phyloP scores from a whole-genome alignment of 2,888 invertebrate species.

The Vandiemenella viatica region DNA sequence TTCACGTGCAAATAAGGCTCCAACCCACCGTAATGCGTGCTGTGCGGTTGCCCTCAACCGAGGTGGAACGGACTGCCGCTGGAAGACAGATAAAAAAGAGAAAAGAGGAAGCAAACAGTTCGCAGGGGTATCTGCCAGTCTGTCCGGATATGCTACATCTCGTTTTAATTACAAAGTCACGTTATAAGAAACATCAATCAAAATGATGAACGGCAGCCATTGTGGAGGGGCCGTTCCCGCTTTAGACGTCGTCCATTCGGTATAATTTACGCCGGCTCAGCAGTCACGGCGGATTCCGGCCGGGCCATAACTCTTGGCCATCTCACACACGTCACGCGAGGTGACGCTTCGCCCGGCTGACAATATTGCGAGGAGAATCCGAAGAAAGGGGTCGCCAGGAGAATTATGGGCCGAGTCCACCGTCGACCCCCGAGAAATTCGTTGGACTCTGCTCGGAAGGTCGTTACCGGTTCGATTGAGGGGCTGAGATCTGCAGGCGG shows the following conservation, averaged over 20 bases:
- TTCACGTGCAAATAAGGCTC: slow-evolving; percentile 16
- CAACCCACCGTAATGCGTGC: no score
- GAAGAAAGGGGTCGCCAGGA: not conserved
- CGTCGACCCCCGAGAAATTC: no score
- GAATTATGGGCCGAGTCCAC: not conserved
- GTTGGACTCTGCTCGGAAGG: no score
- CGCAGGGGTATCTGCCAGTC: not conserved
- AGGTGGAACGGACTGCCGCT: not conserved
- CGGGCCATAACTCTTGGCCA: slow-evolving; percentile 14
- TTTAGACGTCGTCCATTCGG: slow-evolving; percentile 10
- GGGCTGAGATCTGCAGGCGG: not conserved
- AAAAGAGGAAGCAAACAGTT: not conserved
- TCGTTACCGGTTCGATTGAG: not conserved
- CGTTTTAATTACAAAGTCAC: slow-evolving; percentile 35
- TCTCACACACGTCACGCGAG: slow-evolving; percentile 13
- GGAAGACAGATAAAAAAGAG: not conserved
- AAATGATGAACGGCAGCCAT: slow-evolving; percentile 33
- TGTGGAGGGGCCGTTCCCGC: not conserved
- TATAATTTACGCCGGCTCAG: slow-evolving; percentile 13
- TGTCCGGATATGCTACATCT: slow-evolving; percentile 23
- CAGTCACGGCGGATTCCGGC: slow-evolving; percentile 13
- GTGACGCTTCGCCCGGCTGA: not conserved
- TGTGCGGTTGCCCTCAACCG: slow-evolving; percentile 1
- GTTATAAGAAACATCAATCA: slow-evolving; percentile 30
- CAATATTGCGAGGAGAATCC: not conserved